phyloP scores from a whole-genome alignment of 2,113 vertebrate genomes.

The Sigmodon hispidus region DNA sequence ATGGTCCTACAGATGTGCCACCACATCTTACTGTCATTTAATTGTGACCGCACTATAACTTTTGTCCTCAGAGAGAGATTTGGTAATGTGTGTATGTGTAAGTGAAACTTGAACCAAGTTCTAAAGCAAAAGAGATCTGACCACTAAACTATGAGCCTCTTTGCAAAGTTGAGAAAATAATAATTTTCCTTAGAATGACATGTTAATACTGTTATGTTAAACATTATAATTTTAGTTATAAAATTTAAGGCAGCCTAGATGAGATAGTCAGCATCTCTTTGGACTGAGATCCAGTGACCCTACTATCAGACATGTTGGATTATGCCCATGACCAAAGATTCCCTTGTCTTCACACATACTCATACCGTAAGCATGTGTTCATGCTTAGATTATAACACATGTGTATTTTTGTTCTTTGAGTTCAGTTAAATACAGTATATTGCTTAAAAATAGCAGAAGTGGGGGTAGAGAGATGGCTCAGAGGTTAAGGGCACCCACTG shows the following conservation, averaged over 20 bases:
- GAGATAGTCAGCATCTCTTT: background rate
- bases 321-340: background rate
- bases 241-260: background rate
- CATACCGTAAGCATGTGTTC: too few relatives aligned
- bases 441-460: too few relatives aligned
- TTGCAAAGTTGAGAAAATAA: background rate
- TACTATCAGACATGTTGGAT: background rate
- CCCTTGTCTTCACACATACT: background rate
- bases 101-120: constrained; percentile 5
- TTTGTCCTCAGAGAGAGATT: constrained; percentile 18
- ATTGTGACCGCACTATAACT: background rate
- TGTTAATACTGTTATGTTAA: constrained; percentile 27
- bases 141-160: constrained; percentile 45
- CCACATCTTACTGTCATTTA: background rate
- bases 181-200: background rate
- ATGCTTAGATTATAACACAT: background rate
- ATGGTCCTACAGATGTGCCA: background rate
- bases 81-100: background rate
- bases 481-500: too few relatives aligned
- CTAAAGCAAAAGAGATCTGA: constrained; percentile 20
- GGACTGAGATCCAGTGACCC: background rate
- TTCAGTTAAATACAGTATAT: background rate
- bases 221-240: background rate
- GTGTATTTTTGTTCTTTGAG: background rate
- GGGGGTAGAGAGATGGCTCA: too few relatives aligned